Conservation (phyloP, 2,888 invertebrate species). For the Desoria tigrina region DNA sequence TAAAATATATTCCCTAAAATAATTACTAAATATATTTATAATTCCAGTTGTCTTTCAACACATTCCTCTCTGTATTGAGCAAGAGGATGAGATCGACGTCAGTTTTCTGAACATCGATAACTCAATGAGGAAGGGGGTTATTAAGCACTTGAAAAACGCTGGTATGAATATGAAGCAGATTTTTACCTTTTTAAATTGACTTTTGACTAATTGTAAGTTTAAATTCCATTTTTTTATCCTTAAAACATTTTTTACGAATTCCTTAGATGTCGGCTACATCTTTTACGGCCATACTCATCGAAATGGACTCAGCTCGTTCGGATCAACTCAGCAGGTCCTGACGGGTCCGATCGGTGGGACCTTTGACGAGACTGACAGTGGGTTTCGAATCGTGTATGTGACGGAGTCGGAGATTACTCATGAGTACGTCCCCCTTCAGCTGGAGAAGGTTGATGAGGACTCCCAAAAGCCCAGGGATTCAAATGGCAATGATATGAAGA, state of each 20-base stretch:
- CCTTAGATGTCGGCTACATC: slow-evolving; percentile 57
- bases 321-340: slow-evolving; percentile 58
- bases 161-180: slow-evolving; percentile 53
- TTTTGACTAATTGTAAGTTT: background rate
- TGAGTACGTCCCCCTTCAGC: slow-evolving; percentile 55
- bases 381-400: slow-evolving; percentile 59
- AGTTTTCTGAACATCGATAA: slow-evolving; percentile 57
- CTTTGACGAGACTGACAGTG: slow-evolving; percentile 57
- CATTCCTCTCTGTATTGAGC: slow-evolving; percentile 58
- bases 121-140: slow-evolving; percentile 54
- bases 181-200: too few species aligned
- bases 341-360: slow-evolving; percentile 60
- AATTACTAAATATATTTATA: too few species aligned
- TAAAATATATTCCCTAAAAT: too few species aligned
- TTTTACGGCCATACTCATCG: slow-evolving; percentile 62
- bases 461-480: too few species aligned
- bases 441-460: background rate
- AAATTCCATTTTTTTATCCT: too few species aligned
- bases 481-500: too few species aligned
- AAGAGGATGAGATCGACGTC: slow-evolving; percentile 56
- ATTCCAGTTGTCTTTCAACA: slow-evolving; percentile 60
- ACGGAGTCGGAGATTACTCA: slow-evolving; percentile 56
- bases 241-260: too few species aligned
- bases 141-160: slow-evolving; percentile 57
- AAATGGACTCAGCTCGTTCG: slow-evolving; percentile 58